phyloP scores from a whole-genome alignment of 2,797 vertebrate genomes.

The Syngnathus rostellatus region DNA sequence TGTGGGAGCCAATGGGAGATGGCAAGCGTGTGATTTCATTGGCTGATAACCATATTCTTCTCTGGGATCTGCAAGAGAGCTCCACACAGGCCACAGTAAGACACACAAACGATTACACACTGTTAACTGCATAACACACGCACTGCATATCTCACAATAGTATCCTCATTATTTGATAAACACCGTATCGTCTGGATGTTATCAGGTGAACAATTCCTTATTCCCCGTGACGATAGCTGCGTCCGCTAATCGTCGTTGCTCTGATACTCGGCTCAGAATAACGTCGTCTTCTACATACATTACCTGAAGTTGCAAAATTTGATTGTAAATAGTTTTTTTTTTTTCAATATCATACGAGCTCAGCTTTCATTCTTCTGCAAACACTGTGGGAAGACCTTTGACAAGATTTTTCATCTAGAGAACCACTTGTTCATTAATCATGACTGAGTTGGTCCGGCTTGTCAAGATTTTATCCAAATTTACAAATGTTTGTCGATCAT shows the following conservation, averaged over 20 bases:
- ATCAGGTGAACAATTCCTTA: conserved; percentile 45
- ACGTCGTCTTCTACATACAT: not conserved
- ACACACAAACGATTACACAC: conserved; percentile 20
- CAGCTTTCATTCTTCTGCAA: not conserved
- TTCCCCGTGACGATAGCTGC: conserved; percentile 32
- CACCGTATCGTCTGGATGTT: conserved; percentile 45
- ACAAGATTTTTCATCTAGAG: not conserved
- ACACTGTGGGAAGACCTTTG: not conserved
- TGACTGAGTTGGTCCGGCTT: not conserved
- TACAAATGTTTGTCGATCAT: not conserved
- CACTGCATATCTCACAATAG: conserved; percentile 41
- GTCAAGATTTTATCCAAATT: not conserved
- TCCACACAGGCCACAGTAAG: conserved; percentile 82
- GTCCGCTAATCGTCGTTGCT: conserved; percentile 25
- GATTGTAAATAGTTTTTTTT: not conserved
- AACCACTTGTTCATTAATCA: not conserved
- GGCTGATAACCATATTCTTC: conserved; percentile 85
- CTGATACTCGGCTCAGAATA: not conserved
- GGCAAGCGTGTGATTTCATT: conserved; percentile 87
- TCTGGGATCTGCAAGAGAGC: conserved; percentile 94
- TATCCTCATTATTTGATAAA: conserved; percentile 64
- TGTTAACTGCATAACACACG: conserved; percentile 16
- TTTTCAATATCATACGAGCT: not conserved
- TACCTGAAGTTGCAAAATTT: not conserved
- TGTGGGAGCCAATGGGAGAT: conserved; percentile 94